A percentile compares a stretch with the other conserved stretches of the same genome.
Conservation (phyloP, 1,140 invertebrate genomes). For the Paracyclopina nana region DNA sequence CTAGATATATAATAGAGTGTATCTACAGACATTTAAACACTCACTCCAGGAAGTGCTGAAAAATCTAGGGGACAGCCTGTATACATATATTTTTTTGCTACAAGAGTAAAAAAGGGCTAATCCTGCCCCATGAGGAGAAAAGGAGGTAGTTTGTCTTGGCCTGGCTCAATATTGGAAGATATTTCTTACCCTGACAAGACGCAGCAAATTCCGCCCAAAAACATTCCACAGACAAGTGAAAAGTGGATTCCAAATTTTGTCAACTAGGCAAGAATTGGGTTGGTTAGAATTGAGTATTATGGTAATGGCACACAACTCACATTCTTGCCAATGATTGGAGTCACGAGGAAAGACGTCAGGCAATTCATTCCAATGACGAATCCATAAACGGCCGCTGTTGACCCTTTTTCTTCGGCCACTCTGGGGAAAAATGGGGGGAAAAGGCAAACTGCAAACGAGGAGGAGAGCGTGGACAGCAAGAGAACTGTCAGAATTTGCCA, state of each 20-base stretch:
- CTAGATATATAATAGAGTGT: too few species aligned
- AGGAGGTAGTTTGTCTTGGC: not conserved
- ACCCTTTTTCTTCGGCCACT: constrained; percentile 23
- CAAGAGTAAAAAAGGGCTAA: too few species aligned
- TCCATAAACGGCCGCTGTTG: constrained; percentile 22
- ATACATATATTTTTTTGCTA: too few species aligned
- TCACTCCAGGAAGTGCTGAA: too few species aligned
- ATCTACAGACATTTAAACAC: too few species aligned
- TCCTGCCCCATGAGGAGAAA: too few species aligned
- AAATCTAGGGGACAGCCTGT: too few species aligned
- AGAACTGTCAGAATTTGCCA: constrained; percentile 21
- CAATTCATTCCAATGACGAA: constrained; percentile 24
- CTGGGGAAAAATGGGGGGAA: constrained; percentile 24
- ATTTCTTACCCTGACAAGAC: constrained; percentile 18
- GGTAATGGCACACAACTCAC: constrained; percentile 17
- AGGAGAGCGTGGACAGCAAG: constrained; percentile 20
- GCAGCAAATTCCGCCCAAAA: constrained; percentile 23
- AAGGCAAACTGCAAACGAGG: constrained; percentile 22
- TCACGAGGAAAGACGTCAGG: constrained; percentile 23
- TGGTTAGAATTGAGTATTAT: not conserved
- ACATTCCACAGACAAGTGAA: constrained; percentile 21
- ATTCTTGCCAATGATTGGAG: constrained; percentile 23
- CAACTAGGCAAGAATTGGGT: constrained; percentile 18
- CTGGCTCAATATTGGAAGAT: constrained; percentile 5
- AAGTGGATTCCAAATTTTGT: constrained; percentile 22